A percentile compares a stretch with the other conserved stretches of the same genome.
phyloP scores from a whole-genome alignment of 1,140 invertebrate genomes.

The Cydia amplana region DNA sequence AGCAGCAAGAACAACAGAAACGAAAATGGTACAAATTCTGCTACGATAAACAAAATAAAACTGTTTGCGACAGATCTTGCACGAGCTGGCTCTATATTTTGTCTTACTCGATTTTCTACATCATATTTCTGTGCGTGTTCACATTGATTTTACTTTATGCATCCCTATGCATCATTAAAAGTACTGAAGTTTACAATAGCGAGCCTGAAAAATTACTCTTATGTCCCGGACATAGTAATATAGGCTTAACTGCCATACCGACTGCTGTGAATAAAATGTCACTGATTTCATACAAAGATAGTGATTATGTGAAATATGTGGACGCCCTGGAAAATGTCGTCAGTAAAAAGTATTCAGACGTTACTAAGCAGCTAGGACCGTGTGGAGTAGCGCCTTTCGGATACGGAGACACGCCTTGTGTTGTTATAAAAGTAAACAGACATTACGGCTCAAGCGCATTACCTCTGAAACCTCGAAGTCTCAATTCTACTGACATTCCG shows the following conservation, averaged over 20 bases:
- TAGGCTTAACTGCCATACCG: conserved; percentile 63
- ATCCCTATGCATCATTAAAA: conserved; percentile 51
- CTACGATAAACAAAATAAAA: conserved; percentile 54
- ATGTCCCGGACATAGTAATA: conserved; percentile 48
- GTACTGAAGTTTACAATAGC: conserved; percentile 39
- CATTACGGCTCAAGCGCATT: conserved; percentile 55
- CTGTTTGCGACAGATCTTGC: conserved; percentile 54
- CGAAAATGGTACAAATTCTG: conserved; percentile 43
- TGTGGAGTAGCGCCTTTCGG: conserved; percentile 62
- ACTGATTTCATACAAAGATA: conserved; percentile 60
- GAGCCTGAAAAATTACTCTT: conserved; percentile 46
- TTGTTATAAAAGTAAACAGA: conserved; percentile 67
- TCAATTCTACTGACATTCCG: conserved; percentile 44
- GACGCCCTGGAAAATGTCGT: conserved; percentile 50
- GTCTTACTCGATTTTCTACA: conserved; percentile 60
- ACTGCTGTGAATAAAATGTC: conserved; percentile 52
- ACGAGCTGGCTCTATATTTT: conserved; percentile 57
- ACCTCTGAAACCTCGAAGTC: conserved; percentile 46
- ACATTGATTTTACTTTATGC: conserved; percentile 58
- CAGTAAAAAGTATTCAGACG: conserved; percentile 44
- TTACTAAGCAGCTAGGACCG: conserved; percentile 51
- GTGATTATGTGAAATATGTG: conserved; percentile 62
- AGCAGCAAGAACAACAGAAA: conserved; percentile 9
- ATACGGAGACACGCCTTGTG: conserved; percentile 62
- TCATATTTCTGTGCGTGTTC: conserved; percentile 60